Base-by-base conservation (phyloP, 1,140 invertebrate species). In the Temnothorax longispinosus region DNA sequence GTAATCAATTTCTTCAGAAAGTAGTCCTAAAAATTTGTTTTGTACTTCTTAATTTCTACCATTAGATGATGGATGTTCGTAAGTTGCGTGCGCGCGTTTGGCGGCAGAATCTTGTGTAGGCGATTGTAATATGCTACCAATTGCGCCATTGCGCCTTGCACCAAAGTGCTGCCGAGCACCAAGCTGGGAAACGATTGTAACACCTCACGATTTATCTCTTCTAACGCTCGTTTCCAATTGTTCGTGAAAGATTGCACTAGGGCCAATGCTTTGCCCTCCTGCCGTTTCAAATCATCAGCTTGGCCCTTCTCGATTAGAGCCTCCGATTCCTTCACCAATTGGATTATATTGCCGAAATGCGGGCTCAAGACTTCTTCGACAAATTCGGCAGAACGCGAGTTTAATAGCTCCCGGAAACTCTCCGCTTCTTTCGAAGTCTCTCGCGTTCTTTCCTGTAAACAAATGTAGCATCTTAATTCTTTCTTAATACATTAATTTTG, bases 1-100 rank as follows among this genome's bases (percentile, higher is more conserved):
- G 1, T 67, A 32, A 85, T 38, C 13, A 65, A 60, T 21, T 50
- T 60, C 11, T 32, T 35, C 13, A 44, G 21, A 18, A 27, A 58
- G 0, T 58, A 21, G 11, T 7, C n/a, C 96, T 95, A 98, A 96
- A 97, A 98, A 94, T 97, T 98, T 91, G 97, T 99, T 96, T 98
- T 99, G 95, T 99, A 99, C 96, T 99, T 99, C 95, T 99, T 99
- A 60, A 99, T 98, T 96, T 99, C 99, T 3, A 99, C 98, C 98
- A 99, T 99, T 82, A 99, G 98, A 80, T 99, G 98, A 96, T 99
- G 99, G 93, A 99, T 99, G 94, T 99, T 99, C 0, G 99, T 98
- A 32, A 99, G 96, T 95, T 99, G 98, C 35, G 98, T 97, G 89
- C 98, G 96, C 6, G 97, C 97, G 93, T 98, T 97, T 6, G 98